Conservation (phyloP, 2,888 invertebrate species). For the Rotaria socialis region DNA sequence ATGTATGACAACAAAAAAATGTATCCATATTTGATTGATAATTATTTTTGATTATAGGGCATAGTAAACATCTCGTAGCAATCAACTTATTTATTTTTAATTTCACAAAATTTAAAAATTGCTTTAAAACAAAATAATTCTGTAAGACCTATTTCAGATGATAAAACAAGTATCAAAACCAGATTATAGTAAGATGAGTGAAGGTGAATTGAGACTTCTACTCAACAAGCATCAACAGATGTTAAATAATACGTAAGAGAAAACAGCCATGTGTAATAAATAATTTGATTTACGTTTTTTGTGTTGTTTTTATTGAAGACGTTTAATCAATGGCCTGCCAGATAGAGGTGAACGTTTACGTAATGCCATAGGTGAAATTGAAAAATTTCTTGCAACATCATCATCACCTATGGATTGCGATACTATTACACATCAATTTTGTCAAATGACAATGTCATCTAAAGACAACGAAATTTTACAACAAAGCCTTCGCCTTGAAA, state of each 20-base stretch:
- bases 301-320: not conserved
- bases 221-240: not conserved
- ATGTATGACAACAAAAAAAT: too few species aligned
- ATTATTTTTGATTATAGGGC: too few species aligned
- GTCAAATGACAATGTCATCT: not conserved
- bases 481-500: not conserved
- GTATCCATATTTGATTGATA: too few species aligned
- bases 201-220: not conserved
- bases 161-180: not conserved
- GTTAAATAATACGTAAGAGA: conserved; percentile 1
- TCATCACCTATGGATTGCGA: not conserved
- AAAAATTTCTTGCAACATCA: not conserved
- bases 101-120: too few species aligned
- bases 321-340: not conserved
- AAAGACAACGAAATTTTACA: not conserved
- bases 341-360: conserved; percentile 11
- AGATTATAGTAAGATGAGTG: not conserved
- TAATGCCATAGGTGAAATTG: not conserved
- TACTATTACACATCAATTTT: not conserved
- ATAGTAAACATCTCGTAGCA: too few species aligned
- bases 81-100: too few species aligned
- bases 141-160: not conserved
- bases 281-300: not conserved
- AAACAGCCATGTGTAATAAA: not conserved
- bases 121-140: too few species aligned